Conservation (phyloP, 2,113 vertebrate genomes). For the Phocoena phocoena region DNA sequence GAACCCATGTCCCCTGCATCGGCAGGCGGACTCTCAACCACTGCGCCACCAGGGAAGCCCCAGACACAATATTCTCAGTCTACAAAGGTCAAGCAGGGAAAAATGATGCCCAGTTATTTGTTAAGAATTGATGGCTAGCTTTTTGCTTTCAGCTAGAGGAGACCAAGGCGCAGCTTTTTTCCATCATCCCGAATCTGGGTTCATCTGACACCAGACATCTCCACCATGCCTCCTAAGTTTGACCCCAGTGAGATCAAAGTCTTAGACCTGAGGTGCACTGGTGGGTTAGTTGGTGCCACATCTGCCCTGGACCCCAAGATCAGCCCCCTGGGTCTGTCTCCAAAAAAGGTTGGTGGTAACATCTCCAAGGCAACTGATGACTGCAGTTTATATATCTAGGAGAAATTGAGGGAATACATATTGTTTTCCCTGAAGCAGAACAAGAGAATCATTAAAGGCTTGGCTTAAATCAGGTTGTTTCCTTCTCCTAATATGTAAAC, state of each 20-base stretch:
- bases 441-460: not conserved
- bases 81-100: not conserved
- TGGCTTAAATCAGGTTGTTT: slow-evolving; percentile 7
- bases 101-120: not conserved
- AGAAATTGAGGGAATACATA: not conserved
- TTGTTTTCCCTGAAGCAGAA: slow-evolving; percentile 20
- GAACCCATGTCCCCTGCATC: too few relatives aligned
- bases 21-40: too few relatives aligned
- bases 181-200: not conserved
- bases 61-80: not conserved
- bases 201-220: not conserved
- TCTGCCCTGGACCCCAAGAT: slow-evolving; percentile 91
- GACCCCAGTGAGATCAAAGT: not conserved
- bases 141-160: not conserved
- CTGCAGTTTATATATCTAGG: not conserved
- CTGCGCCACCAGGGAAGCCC: too few relatives aligned
- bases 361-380: slow-evolving; percentile 93
- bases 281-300: slow-evolving; percentile 89
- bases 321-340: slow-evolving; percentile 90
- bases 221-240: not conserved
- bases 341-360: slow-evolving; percentile 93
- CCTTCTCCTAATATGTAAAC: not conserved
- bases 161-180: not conserved
- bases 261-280: slow-evolving; percentile 81
- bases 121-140: not conserved